Base-by-base conservation (phyloP, 1,140 invertebrate genomes). In the Magallana gigas region DNA sequence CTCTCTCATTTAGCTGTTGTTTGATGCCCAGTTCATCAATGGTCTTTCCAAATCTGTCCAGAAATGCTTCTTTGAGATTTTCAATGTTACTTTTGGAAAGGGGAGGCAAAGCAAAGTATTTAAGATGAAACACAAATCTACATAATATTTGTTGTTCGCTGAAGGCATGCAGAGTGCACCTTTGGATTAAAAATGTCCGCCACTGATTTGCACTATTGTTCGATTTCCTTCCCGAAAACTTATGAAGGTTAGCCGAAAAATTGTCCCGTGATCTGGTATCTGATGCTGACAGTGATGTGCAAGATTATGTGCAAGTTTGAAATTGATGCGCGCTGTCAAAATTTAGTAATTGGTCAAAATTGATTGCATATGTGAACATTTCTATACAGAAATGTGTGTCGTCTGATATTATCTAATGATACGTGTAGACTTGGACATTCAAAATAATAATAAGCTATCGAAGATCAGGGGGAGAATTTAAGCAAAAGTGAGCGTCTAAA, bases 91-190 rank as follows among this genome's bases (percentile, higher is more conserved):
- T 16, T 76, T 14, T 76, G 11, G 71, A 18, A 7, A 76, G n/a
- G 11, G 11, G 2, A 16, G 71, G 71, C 18, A 76, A 18, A 11
- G 71, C 11, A 2, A 76, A 18, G 11, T 23, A 76, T 4, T 0
- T 11, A 2, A 76, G 71, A 76, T 76, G 71, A 18, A 76, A 76
- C 12, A 76, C 71, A 23, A 76, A 76, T 76, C 71, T 76, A 0
- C 12, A 0, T 1, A 76, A 11, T 3, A 76, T 76, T 76, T 76
- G 71, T 76, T 76, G n/a, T 36, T 76, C 71, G 18, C 18, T 76
- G 18, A 76, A 76, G 29, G 71, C 11, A 18, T 76, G 71, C 11
- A 76, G 12, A 23, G 71, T 11, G 29, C 71, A 76, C 71, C 71
- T 48, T 36, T n/a, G 11, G 9, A 76, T 23, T 3, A 76, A 76